Evolutionary conservation across 2,113 vertebrate species (phyloP).

Genomic region (Cyprinodon brontotheroides): DNA sequence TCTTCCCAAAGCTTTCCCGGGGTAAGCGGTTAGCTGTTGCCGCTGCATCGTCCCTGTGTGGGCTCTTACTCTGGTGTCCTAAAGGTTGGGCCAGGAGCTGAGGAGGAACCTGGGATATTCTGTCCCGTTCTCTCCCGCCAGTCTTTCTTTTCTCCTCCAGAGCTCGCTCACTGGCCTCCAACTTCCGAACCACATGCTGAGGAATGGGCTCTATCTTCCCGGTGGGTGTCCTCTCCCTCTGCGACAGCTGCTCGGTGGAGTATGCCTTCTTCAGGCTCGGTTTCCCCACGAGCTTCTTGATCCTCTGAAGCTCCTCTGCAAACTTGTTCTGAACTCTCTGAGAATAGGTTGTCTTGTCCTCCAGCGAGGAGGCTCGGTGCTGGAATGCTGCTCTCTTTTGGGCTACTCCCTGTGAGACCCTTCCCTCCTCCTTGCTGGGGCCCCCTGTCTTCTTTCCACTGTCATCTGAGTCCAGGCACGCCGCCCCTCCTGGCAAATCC

Average conservation of each 20-base stretch:
- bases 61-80: constrained; percentile 10
- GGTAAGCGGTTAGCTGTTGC: constrained; percentile 21
- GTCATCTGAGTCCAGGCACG: constrained; percentile 80
- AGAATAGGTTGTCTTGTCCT: constrained; percentile 84
- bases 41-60: constrained; percentile 19
- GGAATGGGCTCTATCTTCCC: constrained; percentile 63
- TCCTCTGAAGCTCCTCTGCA: constrained; percentile 88
- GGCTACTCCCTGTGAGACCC: constrained; percentile 58
- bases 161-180: constrained; percentile 62
- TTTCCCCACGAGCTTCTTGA: constrained; percentile 85
- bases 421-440: constrained; percentile 50
- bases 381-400: constrained; percentile 84
- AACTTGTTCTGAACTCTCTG: constrained; percentile 86
- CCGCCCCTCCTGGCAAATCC: constrained; percentile 74
- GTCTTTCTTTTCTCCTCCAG: constrained; percentile 28
- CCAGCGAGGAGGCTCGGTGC: constrained; percentile 90
- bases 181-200: constrained; percentile 67
- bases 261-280: constrained; percentile 74
- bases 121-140: constrained; percentile 1
- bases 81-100: constrained; percentile 26
- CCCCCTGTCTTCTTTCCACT: constrained; percentile 53
- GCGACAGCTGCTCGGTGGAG: constrained; percentile 79
- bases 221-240: constrained; percentile 52
- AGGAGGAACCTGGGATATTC: constrained; percentile 5
- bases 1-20: constrained; percentile 23